Percentiles rank a stretch among this genome's conserved stretches.
Conservation (phyloP, 2,888 invertebrate species). For the Megaustenia siamemsis region DNA sequence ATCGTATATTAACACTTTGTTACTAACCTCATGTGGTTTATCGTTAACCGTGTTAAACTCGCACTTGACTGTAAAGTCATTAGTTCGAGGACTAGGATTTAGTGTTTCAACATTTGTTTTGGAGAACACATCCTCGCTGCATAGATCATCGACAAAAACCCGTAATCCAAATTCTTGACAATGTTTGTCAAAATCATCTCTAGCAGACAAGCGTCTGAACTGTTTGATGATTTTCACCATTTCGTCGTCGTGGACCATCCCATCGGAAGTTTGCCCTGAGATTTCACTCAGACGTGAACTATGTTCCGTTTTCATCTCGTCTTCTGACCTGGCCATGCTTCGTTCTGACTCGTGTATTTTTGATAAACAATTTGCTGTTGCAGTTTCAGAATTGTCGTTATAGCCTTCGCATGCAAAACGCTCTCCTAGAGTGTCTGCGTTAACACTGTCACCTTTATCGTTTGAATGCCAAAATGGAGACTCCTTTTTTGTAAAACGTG, state of each 20-base stretch:
- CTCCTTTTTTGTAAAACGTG: not conserved
- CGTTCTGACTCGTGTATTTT: not conserved
- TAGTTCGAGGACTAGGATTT: not conserved
- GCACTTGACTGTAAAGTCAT: not conserved
- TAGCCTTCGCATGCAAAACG: not conserved
- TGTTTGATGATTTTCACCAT: constrained; percentile 22
- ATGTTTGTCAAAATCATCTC: not conserved
- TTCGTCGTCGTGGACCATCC: not conserved
- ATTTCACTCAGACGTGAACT: not conserved
- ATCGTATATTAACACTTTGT: not conserved
- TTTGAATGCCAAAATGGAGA: no score
- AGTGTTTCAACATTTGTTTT: not conserved
- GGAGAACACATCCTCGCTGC: not conserved
- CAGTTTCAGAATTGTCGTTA: not conserved
- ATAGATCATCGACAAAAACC: not conserved
- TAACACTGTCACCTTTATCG: not conserved
- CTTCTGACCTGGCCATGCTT: not conserved
- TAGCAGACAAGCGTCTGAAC: not conserved
- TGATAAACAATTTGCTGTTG: not conserved
- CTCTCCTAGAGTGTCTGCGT: not conserved
- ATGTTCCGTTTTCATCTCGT: not conserved
- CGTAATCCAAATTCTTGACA: not conserved
- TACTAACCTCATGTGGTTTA: not conserved
- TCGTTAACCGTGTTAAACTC: not conserved
- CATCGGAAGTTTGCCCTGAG: not conserved